Evolutionary conservation across 2,888 invertebrate genomes (phyloP).

Genomic region (Melanchra persicariae): DNA sequence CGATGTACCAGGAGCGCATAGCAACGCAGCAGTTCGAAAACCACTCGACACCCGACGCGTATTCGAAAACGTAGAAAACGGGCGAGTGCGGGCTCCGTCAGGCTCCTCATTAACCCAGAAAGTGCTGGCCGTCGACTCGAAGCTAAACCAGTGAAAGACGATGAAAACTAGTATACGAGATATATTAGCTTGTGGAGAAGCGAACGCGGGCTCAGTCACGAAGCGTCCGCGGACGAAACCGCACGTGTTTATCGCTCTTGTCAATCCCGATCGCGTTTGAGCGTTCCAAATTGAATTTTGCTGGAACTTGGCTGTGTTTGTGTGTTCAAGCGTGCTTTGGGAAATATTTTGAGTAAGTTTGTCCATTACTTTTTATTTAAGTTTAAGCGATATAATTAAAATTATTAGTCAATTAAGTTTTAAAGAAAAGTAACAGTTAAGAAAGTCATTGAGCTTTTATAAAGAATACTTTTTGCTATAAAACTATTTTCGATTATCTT

Average conservation of each 20-base stretch:
- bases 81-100: slow-evolving; percentile 77
- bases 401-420: slow-evolving; percentile 22
- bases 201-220: slow-evolving; percentile 75
- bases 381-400: slow-evolving; percentile 10
- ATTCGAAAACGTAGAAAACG: slow-evolving; percentile 89
- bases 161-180: slow-evolving; percentile 88
- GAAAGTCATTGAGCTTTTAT: slow-evolving; percentile 28
- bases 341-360: slow-evolving; percentile 78
- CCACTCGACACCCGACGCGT: slow-evolving; percentile 77
- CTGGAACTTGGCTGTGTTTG: slow-evolving; percentile 71
- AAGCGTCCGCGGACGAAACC: slow-evolving; percentile 72
- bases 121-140: slow-evolving; percentile 79
- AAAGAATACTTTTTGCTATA: neutral
- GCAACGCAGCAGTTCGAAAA: slow-evolving; percentile 75
- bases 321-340: slow-evolving; percentile 76
- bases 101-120: slow-evolving; percentile 90
- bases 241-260: slow-evolving; percentile 68
- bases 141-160: slow-evolving; percentile 88
- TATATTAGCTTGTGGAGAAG: slow-evolving; percentile 82
- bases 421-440: slow-evolving; percentile 21
- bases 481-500: neutral
- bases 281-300: slow-evolving; percentile 68
- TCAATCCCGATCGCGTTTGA: slow-evolving; percentile 65
- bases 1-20: slow-evolving; percentile 81
- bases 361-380: slow-evolving; percentile 27